These are phyloP conservation scores for Ditula angustiorana DNA, from an alignment of 2,888 invertebrate species.

Conservation along the genomic window DNA sequence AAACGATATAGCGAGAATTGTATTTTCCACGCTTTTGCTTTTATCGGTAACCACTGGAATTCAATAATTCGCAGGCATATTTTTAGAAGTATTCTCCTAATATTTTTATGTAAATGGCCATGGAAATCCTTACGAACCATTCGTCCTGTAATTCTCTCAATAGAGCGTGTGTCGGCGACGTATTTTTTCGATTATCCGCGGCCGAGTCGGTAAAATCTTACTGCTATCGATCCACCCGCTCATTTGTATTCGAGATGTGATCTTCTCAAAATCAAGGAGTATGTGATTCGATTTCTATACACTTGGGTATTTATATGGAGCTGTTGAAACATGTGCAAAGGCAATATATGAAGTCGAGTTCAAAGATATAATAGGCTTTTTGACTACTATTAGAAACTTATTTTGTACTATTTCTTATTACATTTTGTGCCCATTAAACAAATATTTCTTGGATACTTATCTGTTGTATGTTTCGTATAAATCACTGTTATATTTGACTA, in stretches of 20 bases:
- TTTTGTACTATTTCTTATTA: too few species aligned
- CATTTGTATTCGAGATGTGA: conserved; percentile 74
- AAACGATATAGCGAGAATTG: too few species aligned
- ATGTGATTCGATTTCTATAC: conserved; percentile 84
- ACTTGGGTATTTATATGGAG: conserved; percentile 57
- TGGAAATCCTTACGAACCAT: conserved; percentile 3
- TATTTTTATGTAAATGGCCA: conserved; percentile 12
- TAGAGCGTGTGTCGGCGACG: conserved; percentile 28
- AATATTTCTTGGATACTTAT: too few species aligned
- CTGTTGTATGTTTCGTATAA: too few species aligned
- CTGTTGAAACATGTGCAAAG: conserved; percentile 51
- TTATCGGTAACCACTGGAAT: neutral
- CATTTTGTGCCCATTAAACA: too few species aligned
- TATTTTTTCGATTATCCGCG: conserved; percentile 50
- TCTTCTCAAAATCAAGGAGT: conserved; percentile 83
- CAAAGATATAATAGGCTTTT: too few species aligned
- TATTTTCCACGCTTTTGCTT: neutral
- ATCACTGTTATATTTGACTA: too few species aligned
- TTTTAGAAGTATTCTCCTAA: conserved; percentile 3
- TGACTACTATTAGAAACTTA: too few species aligned
- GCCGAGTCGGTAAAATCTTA: conserved; percentile 52
- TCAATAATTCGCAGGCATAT: neutral
- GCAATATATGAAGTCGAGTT: too few species aligned
- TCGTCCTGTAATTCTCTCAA: conserved; percentile 21
- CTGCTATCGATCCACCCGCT: conserved; percentile 57